These are phyloP conservation scores for Procavia capensis DNA, from an alignment of 2,113 vertebrate species.

Conservation along the genomic window DNA sequence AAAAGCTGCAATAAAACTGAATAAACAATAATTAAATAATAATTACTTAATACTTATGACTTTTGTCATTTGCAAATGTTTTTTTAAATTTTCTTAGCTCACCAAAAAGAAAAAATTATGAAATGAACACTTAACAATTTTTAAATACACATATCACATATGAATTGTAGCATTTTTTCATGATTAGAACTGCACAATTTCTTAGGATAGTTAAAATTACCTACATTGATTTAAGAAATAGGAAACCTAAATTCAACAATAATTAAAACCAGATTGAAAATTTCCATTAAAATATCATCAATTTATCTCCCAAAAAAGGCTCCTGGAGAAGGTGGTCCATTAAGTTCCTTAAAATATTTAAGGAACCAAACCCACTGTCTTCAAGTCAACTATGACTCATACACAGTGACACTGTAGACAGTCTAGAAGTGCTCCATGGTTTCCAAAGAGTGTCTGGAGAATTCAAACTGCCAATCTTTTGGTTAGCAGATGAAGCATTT, in stretches of 20 bases:
- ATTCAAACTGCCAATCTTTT: too few species aligned
- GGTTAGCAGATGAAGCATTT: too few species aligned
- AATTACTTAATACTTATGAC: background rate
- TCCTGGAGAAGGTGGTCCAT: background rate
- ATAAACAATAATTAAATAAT: background rate
- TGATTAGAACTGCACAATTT: background rate
- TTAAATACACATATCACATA: background rate
- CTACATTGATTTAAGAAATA: background rate
- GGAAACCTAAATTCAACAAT: background rate
- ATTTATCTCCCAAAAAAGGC: background rate
- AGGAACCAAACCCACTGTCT: too few species aligned
- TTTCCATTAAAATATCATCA: background rate
- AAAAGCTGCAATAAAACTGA: background rate
- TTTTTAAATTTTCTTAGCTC: background rate
- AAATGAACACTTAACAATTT: background rate
- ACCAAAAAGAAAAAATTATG: background rate
- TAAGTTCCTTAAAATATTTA: background rate
- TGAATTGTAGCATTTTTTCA: background rate
- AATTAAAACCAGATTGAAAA: background rate
- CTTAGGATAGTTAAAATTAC: background rate
- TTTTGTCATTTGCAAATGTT: background rate
- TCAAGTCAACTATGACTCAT: too few species aligned
- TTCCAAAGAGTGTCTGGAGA: too few species aligned
- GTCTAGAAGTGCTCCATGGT: too few species aligned
- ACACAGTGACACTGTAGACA: too few species aligned